Evolutionary conservation across 2,113 vertebrate species (phyloP).

Genomic region (zebrafish (Danio rerio)): GRCz12tu NC_133186.1:33876001-33876500

Average conservation of each 20-base stretch:
- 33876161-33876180: constrained; percentile 65
- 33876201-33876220: not conserved
- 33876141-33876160: constrained; percentile 77
- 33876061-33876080: constrained; percentile 72
- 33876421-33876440: not conserved
- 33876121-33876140: constrained; percentile 74
- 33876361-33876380: not conserved
- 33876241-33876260: not conserved
- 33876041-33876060: not conserved
- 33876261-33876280: not conserved
- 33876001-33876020: not conserved
- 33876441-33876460: not conserved
- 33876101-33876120: constrained; percentile 79
- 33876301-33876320: not conserved
- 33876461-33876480: not conserved
- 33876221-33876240: not conserved
- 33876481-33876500: not conserved
- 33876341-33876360: not conserved
- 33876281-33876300: not conserved
- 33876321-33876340: not conserved
- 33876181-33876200: not conserved
- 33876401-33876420: not conserved
- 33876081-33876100: constrained; percentile 84
- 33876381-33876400: not conserved
- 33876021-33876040: not conserved